Percentiles rank a stretch among this genome's conserved stretches.
Conservation (phyloP, 2,797 vertebrate species). For the Leptatherina wallacei region DNA sequence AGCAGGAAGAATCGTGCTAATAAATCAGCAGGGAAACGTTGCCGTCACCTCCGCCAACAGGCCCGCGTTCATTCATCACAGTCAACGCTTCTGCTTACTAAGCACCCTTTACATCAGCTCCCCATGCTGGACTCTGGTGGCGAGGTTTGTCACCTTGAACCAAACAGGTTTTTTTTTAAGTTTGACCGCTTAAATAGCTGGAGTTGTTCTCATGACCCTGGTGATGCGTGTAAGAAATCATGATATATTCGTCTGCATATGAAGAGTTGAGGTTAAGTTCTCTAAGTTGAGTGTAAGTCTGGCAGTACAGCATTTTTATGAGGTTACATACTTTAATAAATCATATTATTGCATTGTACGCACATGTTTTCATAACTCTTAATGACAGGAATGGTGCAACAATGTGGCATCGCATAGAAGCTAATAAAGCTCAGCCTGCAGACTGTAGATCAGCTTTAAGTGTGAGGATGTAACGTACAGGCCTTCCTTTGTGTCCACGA, state of each 20-base stretch:
- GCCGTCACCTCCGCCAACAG: slow-evolving; percentile 29
- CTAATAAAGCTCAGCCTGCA: neutral
- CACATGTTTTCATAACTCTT: neutral
- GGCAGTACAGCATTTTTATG: neutral
- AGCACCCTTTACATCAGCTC: slow-evolving; percentile 34
- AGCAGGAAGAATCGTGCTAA: slow-evolving; percentile 16
- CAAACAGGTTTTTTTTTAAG: neutral
- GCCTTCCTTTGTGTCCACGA: slow-evolving; percentile 91
- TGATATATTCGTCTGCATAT: neutral
- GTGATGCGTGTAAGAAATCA: slow-evolving; percentile 1
- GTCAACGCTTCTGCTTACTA: slow-evolving; percentile 26
- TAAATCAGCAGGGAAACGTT: slow-evolving; percentile 41
- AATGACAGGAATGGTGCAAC: neutral
- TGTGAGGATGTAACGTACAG: slow-evolving; percentile 82
- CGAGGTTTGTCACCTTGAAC: slow-evolving; percentile 23
- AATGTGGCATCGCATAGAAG: neutral
- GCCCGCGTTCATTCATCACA: slow-evolving; percentile 43
- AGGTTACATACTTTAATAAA: neutral
- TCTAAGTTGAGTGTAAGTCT: neutral
- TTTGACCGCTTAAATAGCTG: neutral
- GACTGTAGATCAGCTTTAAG: neutral
- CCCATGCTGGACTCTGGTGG: slow-evolving; percentile 11
- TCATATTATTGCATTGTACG: neutral
- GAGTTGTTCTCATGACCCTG: slow-evolving; percentile 19
- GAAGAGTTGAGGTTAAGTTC: neutral